These are phyloP conservation scores for Himalopsyche japonica DNA, from an alignment of 2,888 invertebrate genomes.

Conservation along the genomic window DNA sequence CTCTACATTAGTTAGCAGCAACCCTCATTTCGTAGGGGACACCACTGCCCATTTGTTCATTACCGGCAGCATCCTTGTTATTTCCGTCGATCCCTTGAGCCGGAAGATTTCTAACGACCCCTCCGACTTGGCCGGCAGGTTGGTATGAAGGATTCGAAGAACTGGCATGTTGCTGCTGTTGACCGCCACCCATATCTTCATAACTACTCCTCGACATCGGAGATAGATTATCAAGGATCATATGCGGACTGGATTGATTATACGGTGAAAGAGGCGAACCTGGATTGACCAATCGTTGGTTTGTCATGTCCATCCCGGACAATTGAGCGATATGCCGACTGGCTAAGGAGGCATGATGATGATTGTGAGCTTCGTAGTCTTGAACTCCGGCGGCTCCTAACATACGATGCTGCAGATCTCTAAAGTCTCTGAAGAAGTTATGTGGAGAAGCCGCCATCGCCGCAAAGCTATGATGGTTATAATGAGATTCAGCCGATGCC, in stretches of 20 bases:
- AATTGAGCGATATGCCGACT: background rate
- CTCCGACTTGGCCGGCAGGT: background rate
- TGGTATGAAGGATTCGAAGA: background rate
- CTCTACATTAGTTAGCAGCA: constrained; percentile 12
- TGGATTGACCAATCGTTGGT: constrained; percentile 26
- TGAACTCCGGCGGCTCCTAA: constrained; percentile 6
- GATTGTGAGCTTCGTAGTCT: constrained; percentile 10
- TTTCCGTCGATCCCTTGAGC: background rate
- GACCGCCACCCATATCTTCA: constrained; percentile 7
- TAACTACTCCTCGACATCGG: constrained; percentile 30
- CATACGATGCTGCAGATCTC: constrained; percentile 32
- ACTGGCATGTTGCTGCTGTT: background rate
- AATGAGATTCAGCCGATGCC: constrained; percentile 11
- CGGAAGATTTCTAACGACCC: background rate
- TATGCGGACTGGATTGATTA: constrained; percentile 19
- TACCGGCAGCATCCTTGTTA: background rate
- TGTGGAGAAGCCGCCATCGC: constrained; percentile 20
- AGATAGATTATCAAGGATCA: constrained; percentile 20
- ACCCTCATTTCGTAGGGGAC: constrained; percentile 30
- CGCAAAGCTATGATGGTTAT: constrained; percentile 23
- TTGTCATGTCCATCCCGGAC: constrained; percentile 30
- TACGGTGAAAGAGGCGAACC: constrained; percentile 20
- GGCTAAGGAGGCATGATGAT: background rate
- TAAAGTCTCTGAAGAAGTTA: constrained; percentile 27
- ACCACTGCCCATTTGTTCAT: constrained; percentile 8